These are phyloP conservation scores for Delphinapterus leucas DNA, from an alignment of 2,113 vertebrate species.

Conservation along the genomic window DNA sequence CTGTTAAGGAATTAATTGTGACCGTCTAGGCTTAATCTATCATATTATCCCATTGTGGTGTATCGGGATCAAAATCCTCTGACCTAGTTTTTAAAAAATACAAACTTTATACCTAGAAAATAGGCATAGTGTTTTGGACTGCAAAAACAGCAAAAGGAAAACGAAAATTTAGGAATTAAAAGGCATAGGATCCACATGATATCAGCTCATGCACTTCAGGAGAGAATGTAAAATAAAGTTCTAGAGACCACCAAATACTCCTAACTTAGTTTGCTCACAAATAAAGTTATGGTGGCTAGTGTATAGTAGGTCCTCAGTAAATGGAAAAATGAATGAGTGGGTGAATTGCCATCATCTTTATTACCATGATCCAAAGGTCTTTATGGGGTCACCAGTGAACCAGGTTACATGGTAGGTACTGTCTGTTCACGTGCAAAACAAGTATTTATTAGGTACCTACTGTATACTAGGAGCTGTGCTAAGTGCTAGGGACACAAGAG, in stretches of 20 bases:
- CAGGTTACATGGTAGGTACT: neutral
- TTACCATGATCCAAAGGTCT: neutral
- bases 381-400: neutral
- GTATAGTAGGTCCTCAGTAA: neutral
- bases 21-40: conserved; percentile 76
- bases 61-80: conserved; percentile 62
- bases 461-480: neutral
- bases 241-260: neutral
- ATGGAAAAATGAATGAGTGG: neutral
- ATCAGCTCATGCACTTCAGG: neutral
- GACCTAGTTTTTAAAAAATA: conserved; percentile 53
- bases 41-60: conserved; percentile 70
- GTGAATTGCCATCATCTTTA: neutral
- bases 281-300: neutral
- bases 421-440: neutral
- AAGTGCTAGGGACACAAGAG: neutral
- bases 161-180: neutral
- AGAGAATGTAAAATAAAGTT: neutral
- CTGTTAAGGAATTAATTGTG: conserved; percentile 79
- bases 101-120: neutral
- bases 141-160: neutral
- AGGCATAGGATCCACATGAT: neutral
- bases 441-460: neutral
- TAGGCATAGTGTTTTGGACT: neutral
- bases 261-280: neutral